Conservation (phyloP, 2,797 vertebrate species). For the Oryzias sinensis region DNA sequence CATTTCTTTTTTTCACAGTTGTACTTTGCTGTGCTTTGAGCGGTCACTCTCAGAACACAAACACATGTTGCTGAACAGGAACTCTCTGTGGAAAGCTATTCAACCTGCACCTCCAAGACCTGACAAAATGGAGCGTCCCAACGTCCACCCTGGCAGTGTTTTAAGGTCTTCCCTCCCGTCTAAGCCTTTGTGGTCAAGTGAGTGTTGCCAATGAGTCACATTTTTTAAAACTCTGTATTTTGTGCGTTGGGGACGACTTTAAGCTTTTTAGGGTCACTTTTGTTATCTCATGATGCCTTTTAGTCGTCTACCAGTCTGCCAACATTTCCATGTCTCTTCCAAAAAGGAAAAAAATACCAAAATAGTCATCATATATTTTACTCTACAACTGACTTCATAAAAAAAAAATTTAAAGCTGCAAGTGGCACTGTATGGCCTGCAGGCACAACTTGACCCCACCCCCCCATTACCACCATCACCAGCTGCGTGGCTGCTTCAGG, state of each 20-base stretch:
- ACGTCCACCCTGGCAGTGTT: background rate
- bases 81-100: too few relatives aligned
- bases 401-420: too few relatives aligned
- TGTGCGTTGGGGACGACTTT: conserved; percentile 15
- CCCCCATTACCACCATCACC: too few relatives aligned
- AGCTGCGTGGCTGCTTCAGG: too few relatives aligned
- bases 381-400: conserved; percentile 25
- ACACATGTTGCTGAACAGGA: too few relatives aligned
- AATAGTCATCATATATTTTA: conserved; percentile 49
- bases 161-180: conserved; percentile 30
- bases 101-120: too few relatives aligned
- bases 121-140: too few relatives aligned
- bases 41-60: too few relatives aligned
- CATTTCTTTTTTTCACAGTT: background rate
- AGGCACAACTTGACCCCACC: too few relatives aligned
- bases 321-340: conserved; percentile 24
- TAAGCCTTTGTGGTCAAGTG: conserved; percentile 59
- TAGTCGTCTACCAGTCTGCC: conserved; percentile 48
- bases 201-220: conserved; percentile 47
- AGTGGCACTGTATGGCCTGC: too few relatives aligned
- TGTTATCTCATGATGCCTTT: conserved; percentile 57
- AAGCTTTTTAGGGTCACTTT: conserved; percentile 49
- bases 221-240: conserved; percentile 16
- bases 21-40: too few relatives aligned
- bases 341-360: conserved; percentile 29